These are phyloP conservation scores for Drosophila tristis DNA, from an alignment of 1,140 invertebrate genomes.

Conservation along the genomic window DNA sequence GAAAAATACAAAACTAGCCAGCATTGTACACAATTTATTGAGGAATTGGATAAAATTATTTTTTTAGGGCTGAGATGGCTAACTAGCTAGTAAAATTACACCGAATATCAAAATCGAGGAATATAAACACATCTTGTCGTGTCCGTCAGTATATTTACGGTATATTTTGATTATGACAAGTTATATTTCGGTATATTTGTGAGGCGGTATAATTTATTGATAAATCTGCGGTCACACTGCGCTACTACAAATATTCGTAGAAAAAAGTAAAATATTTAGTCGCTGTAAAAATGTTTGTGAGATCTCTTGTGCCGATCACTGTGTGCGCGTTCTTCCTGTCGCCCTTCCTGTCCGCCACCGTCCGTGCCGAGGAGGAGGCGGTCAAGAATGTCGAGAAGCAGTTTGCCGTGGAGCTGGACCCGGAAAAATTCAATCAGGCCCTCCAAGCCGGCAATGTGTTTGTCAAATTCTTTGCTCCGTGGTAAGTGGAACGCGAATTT, in stretches of 20 bases:
- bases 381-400: constrained; percentile 52
- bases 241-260: not conserved
- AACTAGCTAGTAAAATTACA: too few species aligned
- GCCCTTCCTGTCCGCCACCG: constrained; percentile 17
- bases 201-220: too few species aligned
- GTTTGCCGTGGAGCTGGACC: constrained; percentile 60
- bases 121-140: too few species aligned
- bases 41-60: too few species aligned
- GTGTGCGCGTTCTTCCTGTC: constrained; percentile 21
- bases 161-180: too few species aligned
- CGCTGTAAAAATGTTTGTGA: constrained; percentile 20
- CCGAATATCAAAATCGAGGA: too few species aligned
- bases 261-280: not conserved
- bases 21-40: too few species aligned
- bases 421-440: constrained; percentile 88
- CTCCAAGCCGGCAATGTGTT: constrained; percentile 88
- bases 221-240: too few species aligned
- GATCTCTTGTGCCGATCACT: constrained; percentile 27
- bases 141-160: too few species aligned
- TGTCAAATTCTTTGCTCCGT: constrained; percentile 92
- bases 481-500: constrained; percentile 84
- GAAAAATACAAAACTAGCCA: too few species aligned
- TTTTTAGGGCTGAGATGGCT: too few species aligned
- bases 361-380: constrained; percentile 26
- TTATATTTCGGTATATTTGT: too few species aligned